Percentiles rank a stretch among this genome's conserved stretches.
phyloP scores from a whole-genome alignment of 2,888 invertebrate genomes.

The Coremacera marginata region DNA sequence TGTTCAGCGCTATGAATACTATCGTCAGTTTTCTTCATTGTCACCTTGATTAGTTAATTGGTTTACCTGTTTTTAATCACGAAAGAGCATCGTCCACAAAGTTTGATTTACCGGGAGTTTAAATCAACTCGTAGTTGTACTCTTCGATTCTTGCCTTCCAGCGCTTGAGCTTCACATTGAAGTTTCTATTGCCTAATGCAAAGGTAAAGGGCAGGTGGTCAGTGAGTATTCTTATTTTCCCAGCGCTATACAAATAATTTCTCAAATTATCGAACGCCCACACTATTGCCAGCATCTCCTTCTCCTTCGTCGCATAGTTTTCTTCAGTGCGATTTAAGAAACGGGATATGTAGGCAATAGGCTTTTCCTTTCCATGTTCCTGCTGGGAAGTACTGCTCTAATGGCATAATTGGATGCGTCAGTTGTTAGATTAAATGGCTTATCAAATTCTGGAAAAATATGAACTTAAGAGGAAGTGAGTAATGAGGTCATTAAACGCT shows the following conservation, averaged over 20 bases:
- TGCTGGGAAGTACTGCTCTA: constrained; percentile 14
- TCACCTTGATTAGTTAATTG: background rate
- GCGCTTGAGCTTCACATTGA: no score
- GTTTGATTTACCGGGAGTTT: no score
- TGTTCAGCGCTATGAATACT: constrained; percentile 44
- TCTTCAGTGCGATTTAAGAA: no score
- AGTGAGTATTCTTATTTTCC: no score
- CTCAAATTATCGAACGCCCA: no score
- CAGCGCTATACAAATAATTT: no score
- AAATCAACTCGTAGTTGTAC: no score
- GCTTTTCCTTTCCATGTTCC: constrained; percentile 16
- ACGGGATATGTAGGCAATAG: background rate
- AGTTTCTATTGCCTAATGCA: no score
- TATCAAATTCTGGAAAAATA: constrained; percentile 37
- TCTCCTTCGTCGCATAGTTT: no score
- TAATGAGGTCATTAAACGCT: constrained; percentile 22
- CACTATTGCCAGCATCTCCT: no score
- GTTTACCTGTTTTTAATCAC: constrained; percentile 8
- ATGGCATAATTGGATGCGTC: constrained; percentile 40
- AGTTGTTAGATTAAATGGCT: constrained; percentile 36
- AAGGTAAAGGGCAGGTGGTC: no score
- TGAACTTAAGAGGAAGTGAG: constrained; percentile 31
- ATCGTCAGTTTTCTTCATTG: background rate
- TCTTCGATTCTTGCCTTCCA: no score
- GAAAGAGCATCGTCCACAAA: constrained; percentile 35